Percentiles rank a stretch among this genome's conserved stretches.
Evolutionary conservation across 2,888 invertebrate genomes (phyloP).

Genomic region (Netelia inedita): DNA sequence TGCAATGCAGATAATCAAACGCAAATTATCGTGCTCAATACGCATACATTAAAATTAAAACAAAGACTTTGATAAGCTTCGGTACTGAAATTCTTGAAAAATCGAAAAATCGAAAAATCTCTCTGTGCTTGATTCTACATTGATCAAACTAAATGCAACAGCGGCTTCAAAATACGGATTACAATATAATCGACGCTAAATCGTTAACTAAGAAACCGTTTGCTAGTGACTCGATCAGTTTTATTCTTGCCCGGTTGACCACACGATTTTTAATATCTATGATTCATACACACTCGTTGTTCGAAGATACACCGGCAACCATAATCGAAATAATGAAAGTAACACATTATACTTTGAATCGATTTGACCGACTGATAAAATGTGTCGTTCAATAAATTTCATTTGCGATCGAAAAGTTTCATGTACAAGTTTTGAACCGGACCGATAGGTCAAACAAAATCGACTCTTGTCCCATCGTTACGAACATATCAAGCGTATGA

Average conservation of each 20-base stretch:
- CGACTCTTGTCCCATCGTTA: constrained; percentile 30
- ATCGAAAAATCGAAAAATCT: background rate
- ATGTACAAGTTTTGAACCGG: background rate
- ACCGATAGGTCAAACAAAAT: background rate
- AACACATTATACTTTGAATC: background rate
- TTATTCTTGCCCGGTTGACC: background rate
- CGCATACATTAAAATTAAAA: background rate
- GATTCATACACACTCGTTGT: background rate
- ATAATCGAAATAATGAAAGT: constrained; percentile 29
- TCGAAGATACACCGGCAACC: constrained; percentile 13
- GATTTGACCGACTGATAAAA: too few species aligned
- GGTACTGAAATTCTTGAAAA: constrained; percentile 8
- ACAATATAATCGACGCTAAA: constrained; percentile 4
- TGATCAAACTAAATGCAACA: background rate
- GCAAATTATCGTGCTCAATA: constrained; percentile 18
- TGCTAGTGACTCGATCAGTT: background rate
- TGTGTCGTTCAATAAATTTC: background rate
- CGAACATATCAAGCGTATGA: constrained; percentile 52
- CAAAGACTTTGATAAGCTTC: background rate
- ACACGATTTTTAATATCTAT: background rate
- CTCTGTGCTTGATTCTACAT: constrained; percentile 6
- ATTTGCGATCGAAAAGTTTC: background rate
- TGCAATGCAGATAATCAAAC: constrained; percentile 57
- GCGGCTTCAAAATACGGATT: constrained; percentile 8
- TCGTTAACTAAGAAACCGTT: background rate